These are phyloP conservation scores for Pomatorhinus ruficollis DNA, from an alignment of 2,113 vertebrate genomes.

Conservation along the genomic window DNA sequence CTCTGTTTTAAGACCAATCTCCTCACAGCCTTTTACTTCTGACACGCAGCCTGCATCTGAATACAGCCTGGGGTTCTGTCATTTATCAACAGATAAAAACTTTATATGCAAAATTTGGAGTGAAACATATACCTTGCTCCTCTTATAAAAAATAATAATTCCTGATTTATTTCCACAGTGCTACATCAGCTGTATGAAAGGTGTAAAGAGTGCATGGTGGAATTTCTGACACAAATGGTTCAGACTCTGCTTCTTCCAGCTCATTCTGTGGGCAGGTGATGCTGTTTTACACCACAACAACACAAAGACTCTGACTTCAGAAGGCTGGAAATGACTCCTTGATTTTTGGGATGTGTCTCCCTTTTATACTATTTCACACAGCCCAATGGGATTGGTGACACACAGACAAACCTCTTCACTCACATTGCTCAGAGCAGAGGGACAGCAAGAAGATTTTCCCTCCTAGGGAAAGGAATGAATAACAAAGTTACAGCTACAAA, in stretches of 20 bases:
- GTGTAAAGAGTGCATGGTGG: rapidly evolving
- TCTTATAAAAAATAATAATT: neutral
- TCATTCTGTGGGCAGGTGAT: neutral
- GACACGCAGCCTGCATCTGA: no score
- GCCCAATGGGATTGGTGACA: no score
- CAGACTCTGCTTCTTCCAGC: neutral
- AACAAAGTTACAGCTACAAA: no score
- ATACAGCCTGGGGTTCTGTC: neutral
- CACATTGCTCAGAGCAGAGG: no score
- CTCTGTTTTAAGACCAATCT: neutral
- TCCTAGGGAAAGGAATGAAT: no score
- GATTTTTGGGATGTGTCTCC: no score
- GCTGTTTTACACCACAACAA: no score
- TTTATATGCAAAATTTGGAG: neutral
- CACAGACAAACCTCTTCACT: no score
- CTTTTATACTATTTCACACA: no score
- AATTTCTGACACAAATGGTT: neutral
- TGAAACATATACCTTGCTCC: neutral
- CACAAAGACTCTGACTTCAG: no score
- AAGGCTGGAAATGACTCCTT: no score
- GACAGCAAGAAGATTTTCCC: no score
- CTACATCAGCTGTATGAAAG: neutral
- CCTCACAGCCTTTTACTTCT: neutral
- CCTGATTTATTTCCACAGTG: neutral
- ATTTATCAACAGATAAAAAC: neutral